Evolutionary conservation across 2,113 vertebrate species (phyloP).

Genomic region (Nannospalax galili): DNA sequence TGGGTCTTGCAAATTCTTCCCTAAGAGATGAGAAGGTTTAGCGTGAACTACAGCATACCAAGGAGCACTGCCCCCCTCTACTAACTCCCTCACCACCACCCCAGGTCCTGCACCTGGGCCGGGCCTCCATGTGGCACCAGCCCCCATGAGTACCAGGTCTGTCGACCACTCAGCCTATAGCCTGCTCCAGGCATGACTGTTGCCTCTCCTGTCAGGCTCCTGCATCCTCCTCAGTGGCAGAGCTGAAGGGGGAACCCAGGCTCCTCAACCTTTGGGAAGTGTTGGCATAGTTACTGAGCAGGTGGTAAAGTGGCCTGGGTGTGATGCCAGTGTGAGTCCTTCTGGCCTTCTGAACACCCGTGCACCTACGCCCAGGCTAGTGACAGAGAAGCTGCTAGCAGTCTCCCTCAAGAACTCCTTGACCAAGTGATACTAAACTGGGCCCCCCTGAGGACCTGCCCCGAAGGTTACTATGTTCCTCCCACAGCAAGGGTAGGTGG

Average conservation of each 20-base stretch:
- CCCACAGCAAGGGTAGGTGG: neutral
- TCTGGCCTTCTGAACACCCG: too few species aligned
- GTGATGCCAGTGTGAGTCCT: neutral
- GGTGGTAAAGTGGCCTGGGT: too few species aligned
- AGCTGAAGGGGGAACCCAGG: too few species aligned
- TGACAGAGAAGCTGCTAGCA: neutral
- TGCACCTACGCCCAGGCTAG: neutral
- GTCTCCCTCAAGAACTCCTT: too few species aligned
- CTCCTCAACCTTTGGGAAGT: neutral
- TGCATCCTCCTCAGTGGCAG: neutral
- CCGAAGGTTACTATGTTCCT: neutral
- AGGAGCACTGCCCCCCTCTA: accelerated
- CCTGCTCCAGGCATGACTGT: accelerated
- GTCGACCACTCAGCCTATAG: accelerated
- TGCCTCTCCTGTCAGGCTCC: neutral
- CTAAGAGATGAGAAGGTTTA: neutral
- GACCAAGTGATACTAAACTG: neutral
- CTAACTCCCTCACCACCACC: too few species aligned
- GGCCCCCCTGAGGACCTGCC: neutral
- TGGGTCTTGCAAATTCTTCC: neutral
- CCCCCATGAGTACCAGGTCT: accelerated
- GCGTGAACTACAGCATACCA: accelerated
- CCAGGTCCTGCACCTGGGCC: accelerated
- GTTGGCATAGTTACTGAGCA: neutral
- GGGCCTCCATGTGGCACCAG: accelerated